Percentiles rank a stretch among this genome's conserved stretches.
phyloP scores from a whole-genome alignment of 2,113 vertebrate species.

The Hippopotamus amphibius region DNA sequence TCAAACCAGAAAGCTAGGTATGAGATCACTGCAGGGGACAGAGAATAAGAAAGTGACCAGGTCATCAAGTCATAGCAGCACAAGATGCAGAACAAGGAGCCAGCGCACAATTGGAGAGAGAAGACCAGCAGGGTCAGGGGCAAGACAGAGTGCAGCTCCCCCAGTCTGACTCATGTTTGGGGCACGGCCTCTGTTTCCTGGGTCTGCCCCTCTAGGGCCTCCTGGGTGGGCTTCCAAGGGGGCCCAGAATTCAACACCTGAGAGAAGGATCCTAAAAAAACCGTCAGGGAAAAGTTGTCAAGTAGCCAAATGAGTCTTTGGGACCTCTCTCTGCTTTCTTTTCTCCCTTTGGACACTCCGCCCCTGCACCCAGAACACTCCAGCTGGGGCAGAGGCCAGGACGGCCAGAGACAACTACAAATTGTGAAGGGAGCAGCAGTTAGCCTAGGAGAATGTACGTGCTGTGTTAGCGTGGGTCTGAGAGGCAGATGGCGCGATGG shows the following conservation, averaged over 20 bases:
- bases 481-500: neutral
- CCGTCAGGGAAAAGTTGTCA: neutral
- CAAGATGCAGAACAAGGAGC: neutral
- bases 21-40: neutral
- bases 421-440: neutral
- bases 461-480: neutral
- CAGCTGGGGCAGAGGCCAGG: neutral
- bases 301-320: neutral
- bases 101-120: neutral
- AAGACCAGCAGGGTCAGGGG: too few relatives aligned
- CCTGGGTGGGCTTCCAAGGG: neutral
- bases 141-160: neutral
- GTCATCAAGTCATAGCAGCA: neutral
- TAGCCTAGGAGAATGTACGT: neutral
- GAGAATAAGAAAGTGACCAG: neutral
- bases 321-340: neutral
- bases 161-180: too few relatives aligned
- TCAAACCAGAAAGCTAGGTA: neutral
- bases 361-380: neutral
- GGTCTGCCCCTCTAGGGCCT: neutral
- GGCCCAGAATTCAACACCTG: neutral
- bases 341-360: neutral
- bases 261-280: neutral
- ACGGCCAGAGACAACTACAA: neutral
- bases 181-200: neutral